Base-by-base conservation (phyloP, 2,888 invertebrate species). In the Drosophila monieri region DNA sequence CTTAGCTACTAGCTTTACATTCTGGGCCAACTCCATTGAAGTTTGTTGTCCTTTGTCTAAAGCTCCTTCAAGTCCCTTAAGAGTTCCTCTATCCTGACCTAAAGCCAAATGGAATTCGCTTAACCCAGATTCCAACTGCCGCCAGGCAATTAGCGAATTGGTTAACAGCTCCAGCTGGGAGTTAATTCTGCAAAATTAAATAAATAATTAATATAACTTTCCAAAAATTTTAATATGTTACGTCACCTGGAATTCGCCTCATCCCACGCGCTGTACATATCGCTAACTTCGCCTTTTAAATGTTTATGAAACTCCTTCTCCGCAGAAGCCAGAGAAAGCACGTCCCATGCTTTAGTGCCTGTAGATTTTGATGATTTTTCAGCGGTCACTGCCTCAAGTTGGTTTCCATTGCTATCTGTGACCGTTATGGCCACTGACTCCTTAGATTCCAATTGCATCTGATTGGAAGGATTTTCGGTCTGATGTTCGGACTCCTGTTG, bases 101-200 rank as follows among this genome's bases (percentile, higher is more conserved):
- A 97, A 91, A 27, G 95, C 96, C 53, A 94, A 94, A 86, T 96
- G 95, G 70, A 97, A 93, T 89, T 96, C 96, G 14, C 94, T 94
- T 58, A 96, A 92, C 9, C 96, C 95, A 65, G 93, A 93, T 89
- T 96, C 96, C 92, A 96, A 94, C 89, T 96, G 95, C 58, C 94
- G 94, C 95, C 95, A 96, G 30, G 94, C 94, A 76, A 93, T 93
- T 49, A 95, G 93, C 10, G 96, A 94, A 77, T 94, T 94, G 88
- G 95, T 95, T 62, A 96, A 92, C 73, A 94, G 94, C 77, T 94
- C 93, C 85, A 96, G 92, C 89, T 95, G 95, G 78, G 94, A 94
- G 78, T 94, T 94, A 62, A 95, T 94, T 88, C 96, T 96, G 37
- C 9, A 8, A n/a, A 6, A 35, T 35, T 6, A n/a, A n/a, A n/a